Percentiles rank a stretch among this genome's conserved stretches.
These are phyloP conservation scores for Gouania willdenowi DNA, from an alignment of 2,797 vertebrate species.

Conservation along the genomic window DNA sequence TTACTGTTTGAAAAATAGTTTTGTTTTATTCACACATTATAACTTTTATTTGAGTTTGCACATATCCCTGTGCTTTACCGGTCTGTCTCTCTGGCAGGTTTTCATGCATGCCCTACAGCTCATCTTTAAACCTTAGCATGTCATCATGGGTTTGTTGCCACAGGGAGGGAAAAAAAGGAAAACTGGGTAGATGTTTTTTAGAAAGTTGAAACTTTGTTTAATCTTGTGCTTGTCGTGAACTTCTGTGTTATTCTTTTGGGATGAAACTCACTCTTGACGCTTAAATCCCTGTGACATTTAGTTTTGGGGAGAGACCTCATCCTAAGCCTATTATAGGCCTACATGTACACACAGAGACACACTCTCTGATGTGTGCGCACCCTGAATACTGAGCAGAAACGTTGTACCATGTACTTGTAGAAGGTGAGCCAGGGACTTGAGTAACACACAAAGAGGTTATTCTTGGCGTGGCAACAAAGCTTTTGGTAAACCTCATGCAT, in stretches of 20 bases:
- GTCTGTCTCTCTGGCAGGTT: conserved; percentile 19
- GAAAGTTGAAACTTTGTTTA: conserved; percentile 63
- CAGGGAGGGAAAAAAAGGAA: conserved; percentile 42
- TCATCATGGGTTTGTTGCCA: conserved; percentile 46
- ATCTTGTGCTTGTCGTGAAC: conserved; percentile 66
- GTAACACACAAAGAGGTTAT: conserved; percentile 56
- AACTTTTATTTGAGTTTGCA: conserved; percentile 4
- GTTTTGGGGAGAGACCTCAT: conserved; percentile 51
- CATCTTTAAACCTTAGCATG: conserved; percentile 49
- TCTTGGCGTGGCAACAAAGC: conserved; percentile 45
- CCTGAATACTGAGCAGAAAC: conserved; percentile 54
- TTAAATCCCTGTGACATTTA: conserved; percentile 69
- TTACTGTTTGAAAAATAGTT: not conserved
- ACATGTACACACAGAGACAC: conserved; percentile 20
- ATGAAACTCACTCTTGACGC: conserved; percentile 53
- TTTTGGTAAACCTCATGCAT: conserved; percentile 35
- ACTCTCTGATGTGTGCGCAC: conserved; percentile 23
- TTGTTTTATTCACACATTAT: too few species aligned
- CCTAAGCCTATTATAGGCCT: conserved; percentile 40
- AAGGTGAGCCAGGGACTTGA: conserved; percentile 63
- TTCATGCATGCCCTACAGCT: conserved; percentile 59
- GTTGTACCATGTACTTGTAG: conserved; percentile 28
- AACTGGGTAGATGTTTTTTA: conserved; percentile 47
- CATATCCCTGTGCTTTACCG: not conserved
- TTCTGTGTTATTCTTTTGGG: conserved; percentile 54